These are phyloP conservation scores for Toxonevra muliebris DNA, from an alignment of 2,888 invertebrate genomes.

Conservation along the genomic window DNA sequence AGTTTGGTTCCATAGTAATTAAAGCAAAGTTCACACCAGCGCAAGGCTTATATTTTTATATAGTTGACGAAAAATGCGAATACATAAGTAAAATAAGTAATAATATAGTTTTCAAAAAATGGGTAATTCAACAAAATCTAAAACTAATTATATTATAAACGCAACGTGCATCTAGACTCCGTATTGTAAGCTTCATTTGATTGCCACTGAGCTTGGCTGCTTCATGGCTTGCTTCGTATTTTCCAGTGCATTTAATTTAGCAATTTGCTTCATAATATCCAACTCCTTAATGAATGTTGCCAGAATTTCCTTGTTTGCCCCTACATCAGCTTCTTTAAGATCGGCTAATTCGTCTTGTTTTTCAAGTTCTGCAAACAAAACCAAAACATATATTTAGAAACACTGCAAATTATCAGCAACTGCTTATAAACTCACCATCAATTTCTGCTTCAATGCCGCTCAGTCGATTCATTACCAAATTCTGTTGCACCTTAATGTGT, in stretches of 20 bases:
- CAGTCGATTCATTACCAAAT: slow-evolving; percentile 75
- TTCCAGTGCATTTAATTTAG: slow-evolving; percentile 66
- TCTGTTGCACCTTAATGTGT: slow-evolving; percentile 80
- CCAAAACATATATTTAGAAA: background rate
- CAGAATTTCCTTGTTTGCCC: slow-evolving; percentile 75
- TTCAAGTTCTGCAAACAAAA: slow-evolving; percentile 52
- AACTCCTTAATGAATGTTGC: slow-evolving; percentile 80
- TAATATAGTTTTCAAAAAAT: too few relatives aligned
- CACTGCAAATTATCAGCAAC: background rate
- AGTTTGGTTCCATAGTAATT: too few relatives aligned
- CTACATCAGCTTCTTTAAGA: slow-evolving; percentile 69
- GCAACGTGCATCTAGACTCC: background rate
- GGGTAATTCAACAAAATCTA: too few relatives aligned
- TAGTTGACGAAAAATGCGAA: background rate
- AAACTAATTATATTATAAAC: background rate
- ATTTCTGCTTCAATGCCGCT: slow-evolving; percentile 81
- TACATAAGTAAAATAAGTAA: background rate
- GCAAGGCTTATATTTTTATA: background rate
- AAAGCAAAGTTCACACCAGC: background rate
- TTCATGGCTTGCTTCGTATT: slow-evolving; percentile 47
- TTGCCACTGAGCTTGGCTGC: background rate
- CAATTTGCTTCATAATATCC: slow-evolving; percentile 74
- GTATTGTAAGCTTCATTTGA: too few relatives aligned
- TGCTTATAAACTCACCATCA: slow-evolving; percentile 65
- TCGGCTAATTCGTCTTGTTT: slow-evolving; percentile 62